Base-by-base conservation (phyloP, 2,113 vertebrate genomes). In the Anarhynchus alexandrinus region DNA sequence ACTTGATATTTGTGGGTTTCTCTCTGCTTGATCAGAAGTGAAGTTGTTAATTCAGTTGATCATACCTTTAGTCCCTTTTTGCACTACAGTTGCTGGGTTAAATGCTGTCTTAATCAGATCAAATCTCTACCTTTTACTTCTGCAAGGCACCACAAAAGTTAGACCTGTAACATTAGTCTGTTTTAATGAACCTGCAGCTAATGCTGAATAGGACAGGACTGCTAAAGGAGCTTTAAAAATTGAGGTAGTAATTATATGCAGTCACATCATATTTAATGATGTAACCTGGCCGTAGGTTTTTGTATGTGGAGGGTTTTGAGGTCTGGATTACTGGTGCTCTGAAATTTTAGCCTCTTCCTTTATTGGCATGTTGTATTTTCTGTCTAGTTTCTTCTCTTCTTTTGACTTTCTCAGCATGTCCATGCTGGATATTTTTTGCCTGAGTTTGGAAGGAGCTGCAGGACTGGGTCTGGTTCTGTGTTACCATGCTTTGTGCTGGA, bases 21-120 rank as follows among this genome's bases (percentile, higher is more conserved):
- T 92, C 65, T 79, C 49, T 90, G 52, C 57, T 89, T 93, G 55
- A 43, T 91, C 81, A 91, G 86, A 84, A 94, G 67, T 85, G 18
- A 95, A 72, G 83, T 74, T 96, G 71, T 95, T 97, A 94, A 92
- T 91, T 92, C 73, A 88, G 40, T 57, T 96, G 84, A 90, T 74
- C 70, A 96, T 81, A 82, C 57, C 42, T 71, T 52, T 20, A 25
- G 70, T 94, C 26, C 43, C 27, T 76, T 88, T 93, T 88, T 66
- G 76, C 32, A 34, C 54, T 62, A 14, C 15, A 64, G n/a, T 80
- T 93, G 30, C 29, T 73, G 64, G 70, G 49, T 93, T 95, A 95
- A 95, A 90, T 59, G 52, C n/a, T 80, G 15, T 79, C 49, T 91
- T 92, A 86, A 81, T 93, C 77, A 73, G 59, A 71, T 93, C 47